These are phyloP conservation scores for Drosophila paramelanica DNA, from an alignment of 2,888 invertebrate species.

Conservation along the genomic window DNA sequence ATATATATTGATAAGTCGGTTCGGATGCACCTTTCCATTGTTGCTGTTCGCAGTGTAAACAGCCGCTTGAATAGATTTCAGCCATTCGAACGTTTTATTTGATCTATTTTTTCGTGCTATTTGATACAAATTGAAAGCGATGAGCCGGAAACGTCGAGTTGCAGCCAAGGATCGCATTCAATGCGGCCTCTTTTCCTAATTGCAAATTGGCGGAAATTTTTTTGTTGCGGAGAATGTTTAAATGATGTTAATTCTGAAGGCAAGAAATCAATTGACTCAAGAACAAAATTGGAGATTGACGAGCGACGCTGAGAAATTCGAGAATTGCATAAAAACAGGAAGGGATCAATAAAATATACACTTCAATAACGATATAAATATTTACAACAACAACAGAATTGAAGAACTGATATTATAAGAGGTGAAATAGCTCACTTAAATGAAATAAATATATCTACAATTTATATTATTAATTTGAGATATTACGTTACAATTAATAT, in stretches of 20 bases:
- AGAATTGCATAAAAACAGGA: neutral
- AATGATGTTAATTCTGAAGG: constrained; percentile 14
- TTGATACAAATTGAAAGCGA: constrained; percentile 78
- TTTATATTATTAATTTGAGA: no score
- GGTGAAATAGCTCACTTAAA: no score
- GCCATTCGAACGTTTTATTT: constrained; percentile 6
- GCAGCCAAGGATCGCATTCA: constrained; percentile 24
- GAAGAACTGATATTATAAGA: no score
- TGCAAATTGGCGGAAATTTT: constrained; percentile 33
- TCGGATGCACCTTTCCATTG: constrained; percentile 29
- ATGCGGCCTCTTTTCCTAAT: constrained; percentile 8
- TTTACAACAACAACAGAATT: no score
- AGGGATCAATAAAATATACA: neutral
- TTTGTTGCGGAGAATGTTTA: neutral
- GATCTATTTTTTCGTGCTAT: constrained; percentile 21
- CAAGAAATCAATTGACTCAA: constrained; percentile 34
- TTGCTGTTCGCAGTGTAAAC: constrained; percentile 23
- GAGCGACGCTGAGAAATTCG: no score
- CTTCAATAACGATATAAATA: no score
- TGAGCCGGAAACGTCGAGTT: constrained; percentile 75
- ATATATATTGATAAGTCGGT: neutral
- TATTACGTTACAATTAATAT: no score
- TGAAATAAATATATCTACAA: no score
- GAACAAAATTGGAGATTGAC: neutral
- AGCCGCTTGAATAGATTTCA: constrained; percentile 11